Evolutionary conservation across 2,888 invertebrate species (phyloP), one percentile per base, ranked within the genome.

Genomic region (Dysmachus trigonus): DNA sequence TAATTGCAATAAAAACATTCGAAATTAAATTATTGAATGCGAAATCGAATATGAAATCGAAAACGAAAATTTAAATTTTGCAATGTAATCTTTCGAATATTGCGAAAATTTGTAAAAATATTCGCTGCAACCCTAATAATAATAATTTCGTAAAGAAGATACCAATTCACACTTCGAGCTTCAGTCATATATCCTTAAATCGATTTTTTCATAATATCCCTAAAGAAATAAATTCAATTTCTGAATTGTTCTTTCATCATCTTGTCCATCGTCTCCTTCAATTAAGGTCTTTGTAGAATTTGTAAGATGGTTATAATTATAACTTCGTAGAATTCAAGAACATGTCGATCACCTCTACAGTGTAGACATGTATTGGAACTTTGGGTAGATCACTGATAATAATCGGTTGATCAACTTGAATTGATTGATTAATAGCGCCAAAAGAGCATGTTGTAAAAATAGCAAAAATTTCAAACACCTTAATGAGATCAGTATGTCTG

Each of bases 401-500:
- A 62, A 79, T 7, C 31, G 18, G 31, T 22, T 79, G 30, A 51
- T 51, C 15, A 51, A 51, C 13, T 51, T 7, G 51, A 27, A 15
- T 79, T 79, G 79, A 79, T 79, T 47, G 51, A 79, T 79, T 51
- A 31, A 51, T 18, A 18, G 27, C 8, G 74, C 1, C n/a, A 15
- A 74, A 15, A 74, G 22, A 74, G n/a, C n/a, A 74, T 74, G 33
- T 74, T 74, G 31, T 74, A 74, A 74, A 35, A 74, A 74, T 18
- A 74, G 33, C 33, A 18, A 74, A 31, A 13, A 33, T 74, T 62
- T 8, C 62, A 62, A 62, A 13, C 10, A 27, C 27, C 1, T 18
- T 62, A 62, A 62, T 62, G 27, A 62, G 62, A 27, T 18, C 62
- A 62, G 22, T 22, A 62, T 62, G 62, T 18, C 8, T 62, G 10